These are phyloP conservation scores for Chloropsis hardwickii DNA, from an alignment of 2,113 vertebrate species.

Conservation along the genomic window DNA sequence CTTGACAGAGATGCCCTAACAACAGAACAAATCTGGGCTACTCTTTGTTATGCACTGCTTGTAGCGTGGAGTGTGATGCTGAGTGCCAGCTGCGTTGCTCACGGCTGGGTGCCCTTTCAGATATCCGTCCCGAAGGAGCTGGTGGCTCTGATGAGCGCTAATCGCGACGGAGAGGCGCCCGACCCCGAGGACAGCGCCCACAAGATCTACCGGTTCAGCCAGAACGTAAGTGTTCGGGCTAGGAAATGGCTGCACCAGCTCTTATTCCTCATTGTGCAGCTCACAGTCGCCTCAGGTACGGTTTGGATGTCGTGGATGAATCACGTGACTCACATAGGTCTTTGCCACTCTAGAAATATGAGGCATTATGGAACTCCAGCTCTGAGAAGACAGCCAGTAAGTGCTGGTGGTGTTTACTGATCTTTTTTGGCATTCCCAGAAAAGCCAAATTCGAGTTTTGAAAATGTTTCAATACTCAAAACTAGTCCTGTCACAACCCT, in stretches of 20 bases:
- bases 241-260: not conserved
- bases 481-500: not conserved
- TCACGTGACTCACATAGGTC: accelerated
- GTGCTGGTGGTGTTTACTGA: not conserved
- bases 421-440: not conserved
- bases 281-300: accelerated
- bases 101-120: constrained; percentile 55
- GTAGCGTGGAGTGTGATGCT: not conserved
- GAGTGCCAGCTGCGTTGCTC: not conserved
- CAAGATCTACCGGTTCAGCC: constrained; percentile 85
- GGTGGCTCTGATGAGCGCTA: constrained; percentile 93
- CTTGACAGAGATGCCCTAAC: not conserved
- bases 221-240: constrained; percentile 74
- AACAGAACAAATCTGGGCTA: not conserved
- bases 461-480: not conserved
- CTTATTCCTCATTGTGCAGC: not conserved
- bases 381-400: not conserved
- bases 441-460: not conserved
- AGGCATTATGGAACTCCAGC: not conserved
- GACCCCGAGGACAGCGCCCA: constrained; percentile 81
- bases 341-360: not conserved
- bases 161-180: constrained; percentile 81
- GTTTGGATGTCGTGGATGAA: not conserved
- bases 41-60: not conserved
- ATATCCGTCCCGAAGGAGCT: constrained; percentile 90